Base-by-base conservation (phyloP, 1,140 invertebrate genomes). In the Zaprionus ornatus region DNA sequence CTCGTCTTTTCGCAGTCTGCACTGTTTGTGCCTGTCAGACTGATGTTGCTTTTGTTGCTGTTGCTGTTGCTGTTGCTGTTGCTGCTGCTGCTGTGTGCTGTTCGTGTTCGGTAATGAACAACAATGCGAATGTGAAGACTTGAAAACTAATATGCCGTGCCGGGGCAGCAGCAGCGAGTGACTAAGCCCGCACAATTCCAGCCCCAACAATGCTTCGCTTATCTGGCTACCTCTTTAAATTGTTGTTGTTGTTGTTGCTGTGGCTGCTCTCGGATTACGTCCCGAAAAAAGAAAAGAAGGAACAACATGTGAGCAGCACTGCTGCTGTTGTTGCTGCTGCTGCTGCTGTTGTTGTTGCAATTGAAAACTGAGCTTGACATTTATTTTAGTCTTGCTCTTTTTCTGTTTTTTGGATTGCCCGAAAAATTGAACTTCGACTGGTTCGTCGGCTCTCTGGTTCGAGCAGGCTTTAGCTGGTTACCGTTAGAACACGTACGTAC, bases 291-390 rank as follows among this genome's bases (percentile, higher is more conserved):
- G 13, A 56, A 19, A 10, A 32, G 21, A 2, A 57, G 37, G 17
- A 62, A 70, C 59, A 70, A 75, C 73, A 75, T 70, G 52, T 40
- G 73, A 75, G 52, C 27, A 19, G 19, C 32, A 9, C 32, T 27
- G 25, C 25, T 27, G 25, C 25, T 27, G 25, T 6, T 29, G 35
- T 13, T 37, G 35, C 35, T 13, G 40, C 40, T 42, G 40, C 40
- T 42, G 40, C 56, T 65, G 50, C 9, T 54, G 25, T 54, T 52
- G 67, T 59, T 57, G 72, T 61, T 76, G 83, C 84, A 88, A 87
- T 87, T 87, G 84, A 87, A 87, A 87, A 79, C 84, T 80, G 84
- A 87, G 84, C 83, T 86, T 86, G 83, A 86, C 82, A 80, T 74
- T 74, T 64, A 66, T 73, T 57, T 57, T 57, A n/a, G 66, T 77